phyloP scores from a whole-genome alignment of 2,888 invertebrate species.

The Xanthorhoe designata region DNA sequence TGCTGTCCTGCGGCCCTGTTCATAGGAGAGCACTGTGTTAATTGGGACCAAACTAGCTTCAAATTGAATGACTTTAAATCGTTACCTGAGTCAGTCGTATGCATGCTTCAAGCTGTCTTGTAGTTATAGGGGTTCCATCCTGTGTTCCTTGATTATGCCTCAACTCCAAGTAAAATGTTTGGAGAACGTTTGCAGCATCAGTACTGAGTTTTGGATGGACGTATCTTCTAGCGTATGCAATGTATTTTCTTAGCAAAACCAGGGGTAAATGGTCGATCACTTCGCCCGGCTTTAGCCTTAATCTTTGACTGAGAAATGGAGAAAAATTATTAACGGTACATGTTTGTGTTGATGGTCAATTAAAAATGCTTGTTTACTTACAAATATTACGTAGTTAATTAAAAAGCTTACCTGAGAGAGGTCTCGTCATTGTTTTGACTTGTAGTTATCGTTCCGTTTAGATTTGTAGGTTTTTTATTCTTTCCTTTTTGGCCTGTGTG shows the following conservation, averaged over 20 bases:
- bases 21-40: no score
- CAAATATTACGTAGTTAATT: not conserved
- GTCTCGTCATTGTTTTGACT: conserved; percentile 66
- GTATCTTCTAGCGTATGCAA: conserved; percentile 95
- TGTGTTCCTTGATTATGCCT: conserved; percentile 88
- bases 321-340: not conserved
- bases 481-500: conserved; percentile 83
- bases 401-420: conserved; percentile 61
- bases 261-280: conserved; percentile 90
- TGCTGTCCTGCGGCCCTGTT: no score
- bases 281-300: conserved; percentile 87
- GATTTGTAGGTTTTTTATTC: conserved; percentile 50
- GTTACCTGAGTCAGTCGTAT: conserved; percentile 91
- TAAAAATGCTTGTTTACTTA: not conserved
- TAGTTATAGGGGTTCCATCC: conserved; percentile 91
- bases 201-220: conserved; percentile 91
- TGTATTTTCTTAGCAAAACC: conserved; percentile 93
- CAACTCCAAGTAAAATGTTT: conserved; percentile 93
- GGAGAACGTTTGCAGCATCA: conserved; percentile 89
- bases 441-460: conserved; percentile 59
- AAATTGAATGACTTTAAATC: no score
- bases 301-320: conserved; percentile 83
- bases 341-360: not conserved
- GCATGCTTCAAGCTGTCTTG: conserved; percentile 95
- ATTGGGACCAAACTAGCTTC: no score